Base-by-base conservation (phyloP, 1,140 invertebrate species). In the Sweltsa coloradensis region DNA sequence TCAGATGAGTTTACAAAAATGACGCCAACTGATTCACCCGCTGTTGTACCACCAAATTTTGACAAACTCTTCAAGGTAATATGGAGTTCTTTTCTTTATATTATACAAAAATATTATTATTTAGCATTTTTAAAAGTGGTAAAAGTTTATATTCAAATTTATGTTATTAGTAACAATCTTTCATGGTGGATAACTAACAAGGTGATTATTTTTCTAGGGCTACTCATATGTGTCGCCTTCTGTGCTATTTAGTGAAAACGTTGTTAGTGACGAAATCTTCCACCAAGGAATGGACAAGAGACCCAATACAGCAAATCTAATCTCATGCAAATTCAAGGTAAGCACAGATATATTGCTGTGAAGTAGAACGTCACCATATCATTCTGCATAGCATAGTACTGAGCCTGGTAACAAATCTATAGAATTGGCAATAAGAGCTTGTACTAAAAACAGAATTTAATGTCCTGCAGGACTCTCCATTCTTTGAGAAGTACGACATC, bases 171-270 rank as follows among this genome's bases (percentile, higher is more conserved):
- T 31, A 14, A 2, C 14, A 13, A 31, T 13, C 14, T 13, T 1
- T 31, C 14, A 31, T 1, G 2, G 2, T 2, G 1, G 29, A 13
- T 31, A 31, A 31, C 13, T 31, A 31, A 31, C 11, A 31, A 31
- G 29, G 14, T 9, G 14, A 9, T 31, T 31, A 9, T 55, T 56
- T 53, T 62, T 61, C 23, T 61, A 81, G 81, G 88, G 90, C 25
- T 98, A 97, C 62, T 96, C 92, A 0, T 98, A 91, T 67, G 85
- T 97, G 22, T 85, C 94, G 1, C 94, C 94, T 2, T 93, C 90
- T 51, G 79, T 94, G 44, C 65, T 92, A 37, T 90, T 93, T 62
- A 81, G 81, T 37, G 83, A 89, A 56, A 92, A 93, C 60, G 74
- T 82, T 9, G 78, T 91, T 51, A 86, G 79, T 44, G 76, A 83